Evolutionary conservation across 2,888 invertebrate genomes (phyloP).

Genomic region (Hypena proboscidalis): DNA sequence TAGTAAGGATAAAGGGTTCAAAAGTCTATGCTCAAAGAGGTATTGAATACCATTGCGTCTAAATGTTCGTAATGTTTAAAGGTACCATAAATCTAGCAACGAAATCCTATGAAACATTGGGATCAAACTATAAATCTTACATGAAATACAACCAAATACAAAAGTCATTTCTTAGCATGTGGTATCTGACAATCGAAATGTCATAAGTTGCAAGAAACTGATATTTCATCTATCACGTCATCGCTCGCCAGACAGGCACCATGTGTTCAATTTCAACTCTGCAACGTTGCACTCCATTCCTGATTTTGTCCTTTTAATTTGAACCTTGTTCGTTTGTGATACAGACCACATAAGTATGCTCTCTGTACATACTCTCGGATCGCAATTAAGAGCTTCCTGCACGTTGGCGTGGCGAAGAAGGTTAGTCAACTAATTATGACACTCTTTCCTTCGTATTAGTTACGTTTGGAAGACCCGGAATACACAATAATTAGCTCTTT

Average conservation of each 20-base stretch:
- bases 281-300: constrained; percentile 38
- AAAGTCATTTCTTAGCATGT: not conserved
- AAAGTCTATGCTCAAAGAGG: no score
- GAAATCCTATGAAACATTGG: no score
- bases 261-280: constrained; percentile 64
- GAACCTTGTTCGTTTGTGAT: constrained; percentile 33
- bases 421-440: constrained; percentile 63
- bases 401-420: constrained; percentile 51
- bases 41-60: no score
- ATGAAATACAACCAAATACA: no score
- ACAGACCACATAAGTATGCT: constrained; percentile 23
- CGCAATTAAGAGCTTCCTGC: constrained; percentile 65
- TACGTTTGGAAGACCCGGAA: constrained; percentile 30
- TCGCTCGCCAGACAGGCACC: constrained; percentile 48
- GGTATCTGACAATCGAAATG: not conserved
- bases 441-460: constrained; percentile 50
- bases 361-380: constrained; percentile 39
- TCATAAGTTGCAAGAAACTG: constrained; percentile 24
- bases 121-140: no score
- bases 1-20: no score
- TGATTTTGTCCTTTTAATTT: constrained; percentile 19
- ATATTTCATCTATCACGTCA: constrained; percentile 58
- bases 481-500: constrained; percentile 35
- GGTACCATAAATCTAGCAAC: no score
- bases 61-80: no score